A percentile compares a stretch with the other conserved stretches of the same genome.
Conservation (phyloP, 2,888 invertebrate species). For the Protophormia terraenovae region DNA sequence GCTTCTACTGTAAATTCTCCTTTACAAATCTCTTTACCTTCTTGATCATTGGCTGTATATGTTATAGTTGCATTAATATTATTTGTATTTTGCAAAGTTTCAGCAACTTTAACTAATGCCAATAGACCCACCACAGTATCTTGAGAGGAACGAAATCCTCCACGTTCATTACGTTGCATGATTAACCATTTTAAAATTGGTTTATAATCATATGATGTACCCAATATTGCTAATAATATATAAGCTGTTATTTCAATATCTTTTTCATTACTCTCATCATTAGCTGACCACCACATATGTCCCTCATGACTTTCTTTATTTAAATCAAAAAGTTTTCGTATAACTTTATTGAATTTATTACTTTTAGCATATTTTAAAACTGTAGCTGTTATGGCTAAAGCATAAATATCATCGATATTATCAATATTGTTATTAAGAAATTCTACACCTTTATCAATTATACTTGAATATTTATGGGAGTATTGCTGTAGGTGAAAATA, state of each 20-base stretch:
- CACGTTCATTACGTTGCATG: slow-evolving; percentile 84
- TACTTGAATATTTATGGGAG: slow-evolving; percentile 83
- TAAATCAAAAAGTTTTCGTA: no score
- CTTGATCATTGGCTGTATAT: no score
- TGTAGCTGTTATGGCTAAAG: slow-evolving; percentile 88
- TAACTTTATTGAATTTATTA: no score
- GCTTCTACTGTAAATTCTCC: no score
- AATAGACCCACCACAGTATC: slow-evolving; percentile 87
- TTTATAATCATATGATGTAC: slow-evolving; percentile 70
- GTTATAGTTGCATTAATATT: no score
- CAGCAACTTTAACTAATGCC: no score
- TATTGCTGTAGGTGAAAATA: neutral
- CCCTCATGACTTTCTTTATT: slow-evolving; percentile 80
- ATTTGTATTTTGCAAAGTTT: no score
- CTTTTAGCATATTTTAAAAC: slow-evolving; percentile 87
- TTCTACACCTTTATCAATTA: slow-evolving; percentile 88
- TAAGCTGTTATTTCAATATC: slow-evolving; percentile 92
- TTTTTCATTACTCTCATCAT: slow-evolving; percentile 83
- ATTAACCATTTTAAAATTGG: slow-evolving; percentile 87
- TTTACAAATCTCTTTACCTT: no score
- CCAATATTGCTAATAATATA: slow-evolving; percentile 86
- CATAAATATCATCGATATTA: slow-evolving; percentile 86
- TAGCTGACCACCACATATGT: slow-evolving; percentile 91
- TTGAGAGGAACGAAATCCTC: slow-evolving; percentile 88
- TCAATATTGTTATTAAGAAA: slow-evolving; percentile 86